These are phyloP conservation scores for Pelecanoides urinatrix DNA, from an alignment of 2,113 vertebrate species.

Conservation along the genomic window DNA sequence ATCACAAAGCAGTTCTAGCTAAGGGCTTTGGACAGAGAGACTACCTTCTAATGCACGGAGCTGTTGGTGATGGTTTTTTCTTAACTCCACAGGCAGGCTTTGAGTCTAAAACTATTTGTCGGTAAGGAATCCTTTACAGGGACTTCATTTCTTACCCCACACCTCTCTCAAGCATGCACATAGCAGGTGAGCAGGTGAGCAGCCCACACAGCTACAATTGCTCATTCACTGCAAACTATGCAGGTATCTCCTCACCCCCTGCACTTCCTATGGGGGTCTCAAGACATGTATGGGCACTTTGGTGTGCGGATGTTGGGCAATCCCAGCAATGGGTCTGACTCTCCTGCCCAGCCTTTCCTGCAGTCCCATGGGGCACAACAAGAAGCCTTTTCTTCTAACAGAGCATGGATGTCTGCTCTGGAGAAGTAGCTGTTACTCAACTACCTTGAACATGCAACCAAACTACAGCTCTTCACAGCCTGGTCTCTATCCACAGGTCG, in stretches of 20 bases:
- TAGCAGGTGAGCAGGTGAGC: not conserved
- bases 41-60: not conserved
- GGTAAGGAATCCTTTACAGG: not conserved
- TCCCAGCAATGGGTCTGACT: not conserved
- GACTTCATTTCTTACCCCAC: not conserved
- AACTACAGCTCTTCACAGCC: not conserved
- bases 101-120: not conserved
- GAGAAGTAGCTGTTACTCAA: not conserved
- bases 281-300: not conserved
- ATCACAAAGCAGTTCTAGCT: not conserved
- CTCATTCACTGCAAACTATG: not conserved
- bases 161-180: not conserved
- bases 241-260: fast-evolving
- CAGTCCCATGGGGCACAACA: too few species aligned
- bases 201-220: too few species aligned
- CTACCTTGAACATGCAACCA: not conserved
- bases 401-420: fast-evolving
- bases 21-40: not conserved
- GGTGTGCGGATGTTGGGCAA: not conserved
- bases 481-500: not conserved
- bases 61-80: not conserved
- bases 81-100: not conserved
- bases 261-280: not conserved
- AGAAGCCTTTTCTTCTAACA: not conserved
- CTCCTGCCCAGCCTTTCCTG: not conserved